Conservation (phyloP, 2,797 vertebrate species). For the Pseudochirops corinnae region DNA sequence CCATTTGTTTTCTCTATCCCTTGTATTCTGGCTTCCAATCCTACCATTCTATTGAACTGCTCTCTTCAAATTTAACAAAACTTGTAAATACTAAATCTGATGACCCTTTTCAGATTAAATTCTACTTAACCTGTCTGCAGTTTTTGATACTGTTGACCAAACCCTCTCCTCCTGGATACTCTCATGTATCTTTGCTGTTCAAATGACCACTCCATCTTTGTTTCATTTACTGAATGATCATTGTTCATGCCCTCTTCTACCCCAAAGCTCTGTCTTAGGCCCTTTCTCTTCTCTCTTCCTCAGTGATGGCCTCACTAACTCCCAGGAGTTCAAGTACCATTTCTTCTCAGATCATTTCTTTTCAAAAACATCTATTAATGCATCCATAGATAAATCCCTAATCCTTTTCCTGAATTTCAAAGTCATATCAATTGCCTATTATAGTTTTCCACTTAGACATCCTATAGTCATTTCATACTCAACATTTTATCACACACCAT, state of each 20-base stretch:
- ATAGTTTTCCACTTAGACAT: not conserved
- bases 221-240: not conserved
- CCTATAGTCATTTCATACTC: not conserved
- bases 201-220: not conserved
- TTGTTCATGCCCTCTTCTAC: not conserved
- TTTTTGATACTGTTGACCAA: not conserved
- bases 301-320: not conserved
- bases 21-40: not conserved
- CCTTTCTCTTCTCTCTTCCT: not conserved
- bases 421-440: not conserved
- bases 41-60: not conserved
- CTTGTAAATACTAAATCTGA: not conserved
- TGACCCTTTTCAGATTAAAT: not conserved
- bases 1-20: not conserved
- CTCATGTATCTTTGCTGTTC: not conserved
- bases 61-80: not conserved
- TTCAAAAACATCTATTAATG: not conserved
- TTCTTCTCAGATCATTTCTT: not conserved
- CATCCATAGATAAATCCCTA: not conserved
- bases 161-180: no score
- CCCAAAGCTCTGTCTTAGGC: not conserved
- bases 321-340: not conserved
- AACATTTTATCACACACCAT: not conserved
- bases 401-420: not conserved
- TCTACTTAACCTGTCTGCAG: not conserved